Percentiles rank a stretch among this genome's conserved stretches.
These are phyloP conservation scores for Burhinus oedicnemus DNA, from an alignment of 2,113 vertebrate species.

Conservation along the genomic window DNA sequence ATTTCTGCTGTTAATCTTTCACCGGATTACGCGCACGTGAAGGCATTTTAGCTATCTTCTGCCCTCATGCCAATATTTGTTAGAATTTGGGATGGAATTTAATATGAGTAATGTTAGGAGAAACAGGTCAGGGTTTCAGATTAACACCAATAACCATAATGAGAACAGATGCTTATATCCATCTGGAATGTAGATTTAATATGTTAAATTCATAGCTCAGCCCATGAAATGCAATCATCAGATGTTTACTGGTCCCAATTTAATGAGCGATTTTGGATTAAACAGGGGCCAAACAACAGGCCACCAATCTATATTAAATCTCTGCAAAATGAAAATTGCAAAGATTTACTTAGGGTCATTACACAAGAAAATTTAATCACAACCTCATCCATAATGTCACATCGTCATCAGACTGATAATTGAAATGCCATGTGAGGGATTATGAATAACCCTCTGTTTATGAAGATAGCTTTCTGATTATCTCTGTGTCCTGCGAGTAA, in stretches of 20 bases:
- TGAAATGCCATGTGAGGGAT: conserved; percentile 80
- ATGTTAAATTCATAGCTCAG: conserved; percentile 75
- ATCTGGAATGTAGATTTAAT: conserved; percentile 75
- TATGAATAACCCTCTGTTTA: conserved; percentile 84
- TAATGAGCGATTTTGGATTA: conserved; percentile 92
- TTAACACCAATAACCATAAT: conserved; percentile 80
- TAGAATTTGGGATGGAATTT: conserved; percentile 68
- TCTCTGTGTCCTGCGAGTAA: conserved; percentile 70
- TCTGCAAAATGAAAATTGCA: conserved; percentile 96
- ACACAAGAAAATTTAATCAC: conserved; percentile 90
- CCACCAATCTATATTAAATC: conserved; percentile 94
- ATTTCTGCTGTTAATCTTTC: conserved; percentile 12
- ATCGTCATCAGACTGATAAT: conserved; percentile 71
- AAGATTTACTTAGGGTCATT: conserved; percentile 91
- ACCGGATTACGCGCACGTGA: not conserved
- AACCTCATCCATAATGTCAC: conserved; percentile 74
- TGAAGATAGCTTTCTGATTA: conserved; percentile 81
- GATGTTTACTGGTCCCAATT: conserved; percentile 83
- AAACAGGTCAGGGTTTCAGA: conserved; percentile 80
- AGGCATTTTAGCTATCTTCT: conserved; percentile 10
- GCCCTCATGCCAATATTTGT: not conserved
- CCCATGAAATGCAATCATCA: conserved; percentile 80
- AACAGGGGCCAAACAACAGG: conserved; percentile 81
- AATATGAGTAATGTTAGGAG: conserved; percentile 77
- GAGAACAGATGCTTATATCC: conserved; percentile 82